These are phyloP conservation scores for Rhingia campestris DNA, from an alignment of 2,888 invertebrate species.

Conservation along the genomic window DNA sequence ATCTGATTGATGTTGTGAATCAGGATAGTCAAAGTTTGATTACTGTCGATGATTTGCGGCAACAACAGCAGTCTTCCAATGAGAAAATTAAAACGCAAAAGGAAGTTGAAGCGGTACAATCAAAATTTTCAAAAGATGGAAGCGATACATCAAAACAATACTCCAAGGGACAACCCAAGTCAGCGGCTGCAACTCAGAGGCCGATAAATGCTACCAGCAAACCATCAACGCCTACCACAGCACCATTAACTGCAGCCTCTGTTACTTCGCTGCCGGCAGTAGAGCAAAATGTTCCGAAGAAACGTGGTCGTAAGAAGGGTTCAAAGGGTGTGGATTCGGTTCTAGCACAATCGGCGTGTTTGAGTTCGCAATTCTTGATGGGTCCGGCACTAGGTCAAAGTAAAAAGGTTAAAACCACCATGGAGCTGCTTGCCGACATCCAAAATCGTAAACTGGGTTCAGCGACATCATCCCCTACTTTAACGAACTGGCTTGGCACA, in stretches of 20 bases:
- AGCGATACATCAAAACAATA: conserved; percentile 40
- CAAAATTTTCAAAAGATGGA: conserved; percentile 44
- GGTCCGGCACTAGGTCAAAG: conserved; percentile 75
- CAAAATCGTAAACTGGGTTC: conserved; percentile 79
- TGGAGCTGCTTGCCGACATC: conserved; percentile 82
- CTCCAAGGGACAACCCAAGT: conserved; percentile 35
- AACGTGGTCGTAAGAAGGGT: conserved; percentile 82
- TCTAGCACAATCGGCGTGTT: conserved; percentile 79
- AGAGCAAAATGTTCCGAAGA: conserved; percentile 77
- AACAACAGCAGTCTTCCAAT: conserved; percentile 60
- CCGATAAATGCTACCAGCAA: conserved; percentile 19
- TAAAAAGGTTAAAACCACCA: conserved; percentile 82
- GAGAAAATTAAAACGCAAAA: conserved; percentile 31
- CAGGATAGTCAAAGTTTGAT: conserved; percentile 69
- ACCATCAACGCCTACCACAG: conserved; percentile 43
- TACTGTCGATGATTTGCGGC: conserved; percentile 74
- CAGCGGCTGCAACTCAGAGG: neutral
- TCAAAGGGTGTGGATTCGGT: conserved; percentile 81
- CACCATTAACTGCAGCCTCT: conserved; percentile 1
- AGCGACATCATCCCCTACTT: conserved; percentile 75
- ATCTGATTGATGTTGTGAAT: conserved; percentile 75
- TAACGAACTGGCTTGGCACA: conserved; percentile 73
- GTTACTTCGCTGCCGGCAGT: conserved; percentile 5
- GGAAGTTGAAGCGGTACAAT: conserved; percentile 28
- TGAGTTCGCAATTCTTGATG: conserved; percentile 80